Percentiles rank a stretch among this genome's conserved stretches.
Evolutionary conservation across 2,797 vertebrate species (phyloP).

Genomic region (Diplodus puntazzo): DNA sequence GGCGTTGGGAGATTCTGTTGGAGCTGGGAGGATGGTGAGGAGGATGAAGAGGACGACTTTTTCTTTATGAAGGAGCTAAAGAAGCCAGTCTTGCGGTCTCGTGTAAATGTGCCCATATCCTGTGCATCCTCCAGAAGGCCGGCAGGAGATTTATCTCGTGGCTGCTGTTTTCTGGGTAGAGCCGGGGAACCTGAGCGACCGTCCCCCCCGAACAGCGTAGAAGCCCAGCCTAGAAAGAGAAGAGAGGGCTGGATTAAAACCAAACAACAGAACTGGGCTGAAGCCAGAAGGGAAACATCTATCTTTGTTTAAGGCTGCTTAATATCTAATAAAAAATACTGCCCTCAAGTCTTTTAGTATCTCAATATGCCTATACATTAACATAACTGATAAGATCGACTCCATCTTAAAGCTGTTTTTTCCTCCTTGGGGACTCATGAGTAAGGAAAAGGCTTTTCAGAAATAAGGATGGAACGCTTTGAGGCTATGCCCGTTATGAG

Average conservation of each 20-base stretch:
- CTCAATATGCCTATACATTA: slow-evolving; percentile 25
- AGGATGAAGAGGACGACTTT: slow-evolving; percentile 86
- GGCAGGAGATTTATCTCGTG: slow-evolving; percentile 95
- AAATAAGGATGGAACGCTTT: slow-evolving; percentile 27
- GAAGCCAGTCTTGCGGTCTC: slow-evolving; percentile 97
- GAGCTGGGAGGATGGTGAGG: slow-evolving; percentile 81
- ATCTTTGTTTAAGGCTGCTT: slow-evolving; percentile 19
- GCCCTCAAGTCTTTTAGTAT: background rate
- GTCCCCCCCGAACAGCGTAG: slow-evolving; percentile 79
- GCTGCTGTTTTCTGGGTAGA: slow-evolving; percentile 95
- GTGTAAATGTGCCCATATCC: slow-evolving; percentile 93
- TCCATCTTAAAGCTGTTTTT: slow-evolving; percentile 27
- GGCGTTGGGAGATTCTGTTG: slow-evolving; percentile 93
- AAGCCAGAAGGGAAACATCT: slow-evolving; percentile 12
- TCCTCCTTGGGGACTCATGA: slow-evolving; percentile 38
- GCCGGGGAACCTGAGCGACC: slow-evolving; percentile 89
- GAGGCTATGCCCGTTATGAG: slow-evolving; percentile 9
- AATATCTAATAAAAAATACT: slow-evolving; percentile 6
- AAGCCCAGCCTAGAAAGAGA: slow-evolving; percentile 79
- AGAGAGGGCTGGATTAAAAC: slow-evolving; percentile 41
- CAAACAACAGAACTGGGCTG: background rate
- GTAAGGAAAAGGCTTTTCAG: slow-evolving; percentile 33
- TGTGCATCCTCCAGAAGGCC: slow-evolving; percentile 92
- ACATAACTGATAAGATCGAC: slow-evolving; percentile 10
- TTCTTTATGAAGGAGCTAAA: slow-evolving; percentile 99